Evolutionary conservation across 2,888 invertebrate species (phyloP), one percentile per base, ranked within the genome.

Genomic region (Protophormia terraenovae): DNA sequence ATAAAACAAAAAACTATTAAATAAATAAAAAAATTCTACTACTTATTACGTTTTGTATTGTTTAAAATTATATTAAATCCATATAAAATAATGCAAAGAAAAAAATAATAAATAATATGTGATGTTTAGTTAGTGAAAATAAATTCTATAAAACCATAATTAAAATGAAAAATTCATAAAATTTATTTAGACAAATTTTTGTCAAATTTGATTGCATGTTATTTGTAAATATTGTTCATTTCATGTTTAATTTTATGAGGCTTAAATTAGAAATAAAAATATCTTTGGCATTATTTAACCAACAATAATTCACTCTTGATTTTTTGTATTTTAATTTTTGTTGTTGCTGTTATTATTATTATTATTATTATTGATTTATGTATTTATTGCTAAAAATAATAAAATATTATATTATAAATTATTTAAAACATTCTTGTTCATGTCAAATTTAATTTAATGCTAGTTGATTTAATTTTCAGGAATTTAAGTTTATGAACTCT

Each of bases 241-340:
- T 47, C 27, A 29, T 24, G 0, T 14, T 35, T 3, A 35, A 2
- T 12, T 60, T 22, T 10, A 8, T 27, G 29, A 76, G 5, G 24
- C n/a, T 58, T 12, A 14, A n/a, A 19, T 45, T 55, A 14, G 35
- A 50, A 32, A 16, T 3, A 41, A 76, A 66, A 66, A 6, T n/a
- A n/a, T 53, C 19, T 41, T 41, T 12, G n/a, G n/a, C 19, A 67
- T 55, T 55, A 32, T 75, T 29, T 75, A n/a, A 19, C 5, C 24
- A 53, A 64, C 19, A 55, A 66, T 58, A 67, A 77, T 77, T 77
- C 58, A 77, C n/a, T 77, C 66, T 66, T 58, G 45, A 47, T 67
- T 58, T n/a, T n/a, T 67, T 35, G 0, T 22, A 27, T 32, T 14
- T 32, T 45, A 0, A 1, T 45, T 45, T 6, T 67, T 45, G n/a